These are phyloP conservation scores for Antennarius maculatus DNA, from an alignment of 2,797 vertebrate species.

Conservation along the genomic window DNA sequence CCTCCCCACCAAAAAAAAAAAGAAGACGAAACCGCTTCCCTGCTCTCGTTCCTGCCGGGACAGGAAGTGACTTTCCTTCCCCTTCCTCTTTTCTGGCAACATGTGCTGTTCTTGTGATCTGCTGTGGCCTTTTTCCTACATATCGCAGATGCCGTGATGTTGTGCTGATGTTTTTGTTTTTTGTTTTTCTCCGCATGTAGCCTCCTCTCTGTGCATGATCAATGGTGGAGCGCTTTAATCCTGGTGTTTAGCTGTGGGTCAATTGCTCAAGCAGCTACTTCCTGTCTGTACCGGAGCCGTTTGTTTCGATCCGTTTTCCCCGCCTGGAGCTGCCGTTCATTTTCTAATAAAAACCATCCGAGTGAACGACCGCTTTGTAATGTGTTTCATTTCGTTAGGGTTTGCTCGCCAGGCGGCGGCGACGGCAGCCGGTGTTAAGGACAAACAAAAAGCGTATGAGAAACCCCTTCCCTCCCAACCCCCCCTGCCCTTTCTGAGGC, in stretches of 20 bases:
- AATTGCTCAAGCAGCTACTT: slow-evolving; percentile 66
- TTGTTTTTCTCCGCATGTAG: slow-evolving; percentile 57
- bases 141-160: slow-evolving; percentile 59
- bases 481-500: slow-evolving; percentile 57
- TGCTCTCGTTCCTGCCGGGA: slow-evolving; percentile 36
- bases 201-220: slow-evolving; percentile 71
- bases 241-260: slow-evolving; percentile 68
- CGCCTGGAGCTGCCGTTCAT: slow-evolving; percentile 46
- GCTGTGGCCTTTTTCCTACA: slow-evolving; percentile 73
- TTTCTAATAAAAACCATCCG: slow-evolving; percentile 56
- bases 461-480: slow-evolving; percentile 29
- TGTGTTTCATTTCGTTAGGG: slow-evolving; percentile 53
- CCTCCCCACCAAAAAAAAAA: slow-evolving; percentile 10
- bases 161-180: slow-evolving; percentile 52
- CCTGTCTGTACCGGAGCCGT: slow-evolving; percentile 61
- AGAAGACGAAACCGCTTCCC: background rate
- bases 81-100: slow-evolving; percentile 47
- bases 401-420: slow-evolving; percentile 4
- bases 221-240: slow-evolving; percentile 68
- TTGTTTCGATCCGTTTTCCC: slow-evolving; percentile 60
- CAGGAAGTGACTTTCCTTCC: slow-evolving; percentile 40
- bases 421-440: slow-evolving; percentile 23
- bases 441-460: slow-evolving; percentile 33
- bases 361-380: slow-evolving; percentile 26
- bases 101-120: slow-evolving; percentile 73